phyloP scores from a whole-genome alignment of 64 coral and sea anemone genomes.

The Orbicella faveolata region DNA sequence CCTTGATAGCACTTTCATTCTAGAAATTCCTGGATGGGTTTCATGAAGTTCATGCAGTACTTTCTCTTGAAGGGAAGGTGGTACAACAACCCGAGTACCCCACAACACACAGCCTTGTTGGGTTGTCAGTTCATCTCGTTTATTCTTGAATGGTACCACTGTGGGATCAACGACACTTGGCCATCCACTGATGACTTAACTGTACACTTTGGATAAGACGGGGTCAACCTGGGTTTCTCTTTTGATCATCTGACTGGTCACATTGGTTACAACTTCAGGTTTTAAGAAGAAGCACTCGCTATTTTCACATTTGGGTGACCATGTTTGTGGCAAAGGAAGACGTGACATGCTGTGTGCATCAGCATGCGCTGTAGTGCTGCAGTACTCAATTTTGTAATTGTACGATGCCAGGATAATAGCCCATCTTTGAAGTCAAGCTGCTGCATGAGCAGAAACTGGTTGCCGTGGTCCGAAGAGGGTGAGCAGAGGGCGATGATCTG shows the following conservation, averaged over 20 bases:
- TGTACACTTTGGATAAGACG: too few relatives aligned
- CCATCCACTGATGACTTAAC: too few relatives aligned
- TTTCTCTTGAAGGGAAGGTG: not conserved
- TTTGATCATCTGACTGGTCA: slow-evolving; percentile 3
- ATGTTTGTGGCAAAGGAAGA: not conserved
- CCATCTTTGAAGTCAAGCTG: slow-evolving; percentile 51
- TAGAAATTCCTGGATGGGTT: slow-evolving; percentile 26
- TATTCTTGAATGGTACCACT: too few relatives aligned
- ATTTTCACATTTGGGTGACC: not conserved
- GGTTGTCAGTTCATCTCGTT: too few relatives aligned
- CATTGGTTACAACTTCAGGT: not conserved
- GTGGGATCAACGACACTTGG: too few relatives aligned
- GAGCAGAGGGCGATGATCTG: slow-evolving; percentile 46
- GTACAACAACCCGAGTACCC: too few relatives aligned
- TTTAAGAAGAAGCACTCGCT: slow-evolving; percentile 19
- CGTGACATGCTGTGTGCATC: too few relatives aligned
- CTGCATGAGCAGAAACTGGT: slow-evolving; percentile 46
- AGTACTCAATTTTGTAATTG: too few relatives aligned
- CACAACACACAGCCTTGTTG: not conserved
- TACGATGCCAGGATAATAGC: slow-evolving; percentile 15
- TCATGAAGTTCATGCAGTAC: slow-evolving; percentile 8
- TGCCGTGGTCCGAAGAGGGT: slow-evolving; percentile 34
- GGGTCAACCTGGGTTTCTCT: too few relatives aligned
- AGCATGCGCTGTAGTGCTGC: too few relatives aligned
- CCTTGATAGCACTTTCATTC: slow-evolving; percentile 11